Conservation (phyloP, 2,888 invertebrate species). For the Serrognathus titanus region DNA sequence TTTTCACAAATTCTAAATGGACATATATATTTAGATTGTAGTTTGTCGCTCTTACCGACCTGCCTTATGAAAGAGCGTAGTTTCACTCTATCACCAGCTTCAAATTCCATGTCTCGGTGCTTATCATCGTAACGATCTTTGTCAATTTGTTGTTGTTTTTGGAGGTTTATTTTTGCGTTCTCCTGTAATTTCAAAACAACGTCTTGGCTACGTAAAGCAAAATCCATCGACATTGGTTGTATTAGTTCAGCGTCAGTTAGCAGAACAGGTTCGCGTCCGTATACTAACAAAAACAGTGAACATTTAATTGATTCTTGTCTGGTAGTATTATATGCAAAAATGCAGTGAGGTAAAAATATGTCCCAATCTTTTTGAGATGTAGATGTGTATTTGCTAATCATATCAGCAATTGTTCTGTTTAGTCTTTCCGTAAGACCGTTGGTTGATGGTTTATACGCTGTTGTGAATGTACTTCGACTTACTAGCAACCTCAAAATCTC, state of each 20-base stretch:
- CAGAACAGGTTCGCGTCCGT: no score
- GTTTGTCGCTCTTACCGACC: neutral
- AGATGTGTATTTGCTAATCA: constrained; percentile 1
- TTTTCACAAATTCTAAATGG: neutral
- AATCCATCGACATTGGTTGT: no score
- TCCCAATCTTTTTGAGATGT: no score
- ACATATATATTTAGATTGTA: neutral
- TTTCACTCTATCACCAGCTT: neutral
- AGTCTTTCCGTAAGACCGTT: constrained; percentile 16
- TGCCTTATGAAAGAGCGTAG: neutral
- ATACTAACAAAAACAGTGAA: no score
- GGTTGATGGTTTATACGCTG: constrained; percentile 1
- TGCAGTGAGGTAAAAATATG: no score
- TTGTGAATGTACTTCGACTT: neutral
- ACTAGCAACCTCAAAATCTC: constrained; percentile 10
- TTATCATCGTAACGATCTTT: neutral
- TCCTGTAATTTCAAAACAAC: no score
- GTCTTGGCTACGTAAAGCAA: no score
- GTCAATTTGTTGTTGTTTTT: neutral
- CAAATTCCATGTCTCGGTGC: neutral
- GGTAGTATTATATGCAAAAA: no score
- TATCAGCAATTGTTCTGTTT: constrained; percentile 9
- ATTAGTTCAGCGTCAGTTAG: neutral
- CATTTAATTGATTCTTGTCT: no score
- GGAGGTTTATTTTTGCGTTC: neutral